phyloP scores from a whole-genome alignment of 2,888 invertebrate genomes.

The Pseudeuparius sepicola region DNA sequence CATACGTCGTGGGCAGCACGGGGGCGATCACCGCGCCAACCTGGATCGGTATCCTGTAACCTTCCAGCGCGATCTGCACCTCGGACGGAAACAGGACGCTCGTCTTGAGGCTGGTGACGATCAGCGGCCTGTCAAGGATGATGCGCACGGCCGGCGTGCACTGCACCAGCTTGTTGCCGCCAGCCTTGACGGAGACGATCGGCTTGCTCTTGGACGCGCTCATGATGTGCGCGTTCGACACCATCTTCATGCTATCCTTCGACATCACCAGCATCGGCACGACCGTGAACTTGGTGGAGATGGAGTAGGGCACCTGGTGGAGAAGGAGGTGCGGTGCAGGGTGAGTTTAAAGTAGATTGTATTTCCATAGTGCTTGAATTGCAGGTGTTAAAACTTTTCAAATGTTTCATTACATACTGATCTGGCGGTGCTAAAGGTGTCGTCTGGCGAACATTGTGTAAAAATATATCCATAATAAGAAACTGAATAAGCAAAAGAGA shows the following conservation, averaged over 20 bases:
- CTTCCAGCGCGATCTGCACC: conserved; percentile 36
- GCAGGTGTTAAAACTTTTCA: too few species aligned
- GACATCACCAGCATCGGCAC: conserved; percentile 36
- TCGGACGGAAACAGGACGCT: conserved; percentile 39
- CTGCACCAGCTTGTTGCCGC: conserved; percentile 30
- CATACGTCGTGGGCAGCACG: conserved; percentile 30
- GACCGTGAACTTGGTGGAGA: conserved; percentile 31
- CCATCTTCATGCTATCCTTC: conserved; percentile 33
- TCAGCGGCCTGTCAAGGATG: conserved; percentile 35
- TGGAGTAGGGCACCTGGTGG: too few species aligned
- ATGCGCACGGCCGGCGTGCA: conserved; percentile 40
- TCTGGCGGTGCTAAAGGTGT: too few species aligned
- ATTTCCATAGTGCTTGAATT: too few species aligned
- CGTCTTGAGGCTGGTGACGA: conserved; percentile 35
- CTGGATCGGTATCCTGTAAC: conserved; percentile 36
- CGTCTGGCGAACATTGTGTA: too few species aligned
- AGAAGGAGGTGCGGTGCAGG: too few species aligned
- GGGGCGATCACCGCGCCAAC: conserved; percentile 41
- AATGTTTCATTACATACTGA: too few species aligned
- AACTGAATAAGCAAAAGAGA: too few species aligned
- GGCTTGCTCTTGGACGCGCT: conserved; percentile 35
- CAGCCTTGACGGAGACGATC: conserved; percentile 34
- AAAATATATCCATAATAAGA: too few species aligned
- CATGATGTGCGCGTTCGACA: conserved; percentile 35
- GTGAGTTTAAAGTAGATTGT: too few species aligned